These are phyloP conservation scores for Drosophila nr. medialis DNA, from an alignment of 2,888 invertebrate species.

Conservation along the genomic window DNA sequence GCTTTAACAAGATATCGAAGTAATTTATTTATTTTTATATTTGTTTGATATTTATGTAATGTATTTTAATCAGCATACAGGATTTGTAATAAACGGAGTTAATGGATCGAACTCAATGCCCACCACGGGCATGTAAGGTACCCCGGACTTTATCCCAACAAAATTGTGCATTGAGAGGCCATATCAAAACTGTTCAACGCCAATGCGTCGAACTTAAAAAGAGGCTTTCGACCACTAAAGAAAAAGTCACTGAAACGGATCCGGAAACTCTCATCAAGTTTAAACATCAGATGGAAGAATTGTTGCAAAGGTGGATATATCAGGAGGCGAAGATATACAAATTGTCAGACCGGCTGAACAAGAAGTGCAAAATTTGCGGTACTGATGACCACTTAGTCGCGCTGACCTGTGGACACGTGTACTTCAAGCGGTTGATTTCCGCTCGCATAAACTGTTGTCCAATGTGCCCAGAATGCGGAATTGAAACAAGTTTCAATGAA, in stretches of 20 bases:
- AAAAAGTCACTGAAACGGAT: too few relatives aligned
- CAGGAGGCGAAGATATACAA: rapidly evolving
- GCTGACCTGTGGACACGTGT: not conserved
- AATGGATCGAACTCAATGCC: not conserved
- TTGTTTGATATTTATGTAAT: not conserved
- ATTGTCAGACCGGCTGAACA: rapidly evolving
- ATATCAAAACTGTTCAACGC: not conserved
- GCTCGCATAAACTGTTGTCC: not conserved
- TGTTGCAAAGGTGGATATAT: rapidly evolving
- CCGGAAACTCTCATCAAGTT: too few relatives aligned
- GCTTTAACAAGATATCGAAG: not conserved
- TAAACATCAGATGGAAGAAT: rapidly evolving
- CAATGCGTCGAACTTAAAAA: not conserved
- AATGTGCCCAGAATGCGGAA: not conserved
- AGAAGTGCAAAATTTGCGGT: too few relatives aligned
- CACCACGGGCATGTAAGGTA: not conserved
- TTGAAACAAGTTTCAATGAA: too few relatives aligned
- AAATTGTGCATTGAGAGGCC: not conserved
- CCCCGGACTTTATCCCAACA: not conserved
- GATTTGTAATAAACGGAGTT: not conserved
- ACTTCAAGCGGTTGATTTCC: not conserved
- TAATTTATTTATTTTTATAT: not conserved
- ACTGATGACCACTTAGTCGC: too few relatives aligned
- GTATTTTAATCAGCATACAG: not conserved
- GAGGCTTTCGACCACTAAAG: rapidly evolving